Percentiles rank a stretch among this genome's conserved stretches.
Evolutionary conservation across 1,140 invertebrate genomes (phyloP).

Genomic region (Trichonephila clavipes): DNA sequence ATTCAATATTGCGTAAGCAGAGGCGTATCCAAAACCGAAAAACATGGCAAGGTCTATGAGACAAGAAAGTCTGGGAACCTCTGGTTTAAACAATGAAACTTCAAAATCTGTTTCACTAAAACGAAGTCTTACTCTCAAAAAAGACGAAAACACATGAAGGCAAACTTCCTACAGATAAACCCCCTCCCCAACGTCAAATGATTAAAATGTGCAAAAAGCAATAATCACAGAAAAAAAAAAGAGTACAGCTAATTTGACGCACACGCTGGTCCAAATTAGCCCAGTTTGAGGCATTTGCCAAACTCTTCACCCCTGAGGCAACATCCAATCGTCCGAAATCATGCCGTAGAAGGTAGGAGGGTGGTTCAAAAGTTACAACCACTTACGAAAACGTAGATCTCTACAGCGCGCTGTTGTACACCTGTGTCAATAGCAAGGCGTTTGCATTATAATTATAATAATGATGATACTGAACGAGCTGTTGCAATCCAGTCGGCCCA

Average conservation of each 20-base stretch:
- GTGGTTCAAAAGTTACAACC: slow-evolving; percentile 50
- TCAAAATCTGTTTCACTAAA: neutral
- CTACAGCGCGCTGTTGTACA: slow-evolving; percentile 18
- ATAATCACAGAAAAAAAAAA: neutral
- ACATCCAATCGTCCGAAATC: neutral
- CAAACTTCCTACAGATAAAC: neutral
- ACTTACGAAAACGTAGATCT: slow-evolving; percentile 3
- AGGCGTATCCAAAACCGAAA: no score
- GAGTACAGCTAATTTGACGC: neutral
- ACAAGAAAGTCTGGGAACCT: no score
- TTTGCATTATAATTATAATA: slow-evolving; percentile 47
- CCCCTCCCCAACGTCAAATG: neutral
- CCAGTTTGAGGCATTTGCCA: neutral
- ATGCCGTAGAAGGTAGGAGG: neutral
- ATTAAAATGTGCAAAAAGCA: neutral
- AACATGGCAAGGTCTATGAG: no score
- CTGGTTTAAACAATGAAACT: no score
- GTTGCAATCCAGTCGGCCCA: slow-evolving; percentile 46
- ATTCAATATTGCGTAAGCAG: no score
- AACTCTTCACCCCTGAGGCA: neutral
- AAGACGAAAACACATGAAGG: neutral
- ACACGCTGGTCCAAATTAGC: neutral
- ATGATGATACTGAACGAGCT: slow-evolving; percentile 41
- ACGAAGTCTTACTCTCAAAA: neutral
- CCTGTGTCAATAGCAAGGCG: slow-evolving; percentile 50